These are phyloP conservation scores for Cyprinus carpio DNA, from an alignment of 2,113 vertebrate genomes.

Conservation along the genomic window DNA sequence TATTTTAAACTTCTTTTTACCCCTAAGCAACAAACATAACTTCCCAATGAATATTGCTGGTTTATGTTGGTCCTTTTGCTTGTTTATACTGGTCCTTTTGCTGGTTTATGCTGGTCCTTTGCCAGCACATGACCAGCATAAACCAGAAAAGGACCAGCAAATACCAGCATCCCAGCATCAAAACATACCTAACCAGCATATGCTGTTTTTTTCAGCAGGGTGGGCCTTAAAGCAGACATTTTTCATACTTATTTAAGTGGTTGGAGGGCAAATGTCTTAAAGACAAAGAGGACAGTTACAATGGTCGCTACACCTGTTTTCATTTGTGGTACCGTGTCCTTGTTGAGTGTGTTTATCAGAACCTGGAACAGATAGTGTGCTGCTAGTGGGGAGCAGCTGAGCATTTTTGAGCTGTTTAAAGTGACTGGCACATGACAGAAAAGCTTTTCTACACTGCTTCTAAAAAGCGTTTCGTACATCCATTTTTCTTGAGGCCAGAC, in stretches of 20 bases:
- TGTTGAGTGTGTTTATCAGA: constrained; percentile 61
- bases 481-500: background rate
- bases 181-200: no score
- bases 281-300: background rate
- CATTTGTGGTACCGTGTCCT: background rate
- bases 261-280: background rate
- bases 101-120: no score
- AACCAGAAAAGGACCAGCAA: no score
- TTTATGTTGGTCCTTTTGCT: no score
- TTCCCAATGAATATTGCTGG: no score
- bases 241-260: background rate
- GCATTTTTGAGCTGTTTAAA: constrained; percentile 5
- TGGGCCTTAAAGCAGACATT: no score
- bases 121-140: no score
- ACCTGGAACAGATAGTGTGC: constrained; percentile 59
- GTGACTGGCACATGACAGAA: constrained; percentile 3
- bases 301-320: background rate
- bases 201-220: no score
- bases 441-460: constrained; percentile 4
- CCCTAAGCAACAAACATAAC: no score
- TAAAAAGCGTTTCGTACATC: background rate
- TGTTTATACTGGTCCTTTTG: no score
- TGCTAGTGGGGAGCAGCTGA: background rate
- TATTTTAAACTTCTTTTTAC: no score
- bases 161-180: no score